phyloP scores from a whole-genome alignment of 2,797 vertebrate genomes.

The Alca torda region DNA sequence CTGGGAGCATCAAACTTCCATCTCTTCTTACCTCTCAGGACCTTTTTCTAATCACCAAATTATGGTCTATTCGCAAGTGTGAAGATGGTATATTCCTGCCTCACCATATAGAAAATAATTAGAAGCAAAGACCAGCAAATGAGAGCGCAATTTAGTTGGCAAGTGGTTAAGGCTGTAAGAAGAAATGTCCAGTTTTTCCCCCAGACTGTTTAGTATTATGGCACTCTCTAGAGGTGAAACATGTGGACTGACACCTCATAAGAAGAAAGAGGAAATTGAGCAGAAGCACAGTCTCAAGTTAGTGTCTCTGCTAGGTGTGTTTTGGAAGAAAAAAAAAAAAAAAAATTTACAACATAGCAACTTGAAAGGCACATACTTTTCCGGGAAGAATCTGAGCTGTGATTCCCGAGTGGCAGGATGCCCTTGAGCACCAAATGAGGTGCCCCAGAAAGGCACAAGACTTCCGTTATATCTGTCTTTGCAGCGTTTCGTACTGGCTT shows the following conservation, averaged over 20 bases:
- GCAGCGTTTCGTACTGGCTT: neutral
- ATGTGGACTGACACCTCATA: neutral
- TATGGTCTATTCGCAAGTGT: neutral
- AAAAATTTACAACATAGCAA: neutral
- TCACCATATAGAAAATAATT: neutral
- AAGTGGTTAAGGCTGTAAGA: neutral
- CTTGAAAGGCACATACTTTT: neutral
- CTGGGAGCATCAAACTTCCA: neutral
- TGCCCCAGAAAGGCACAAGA: neutral
- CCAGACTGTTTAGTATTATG: neutral
- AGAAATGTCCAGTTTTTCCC: neutral
- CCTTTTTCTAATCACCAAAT: neutral
- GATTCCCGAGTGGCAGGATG: neutral
- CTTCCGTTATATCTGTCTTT: neutral
- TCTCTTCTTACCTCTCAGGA: neutral
- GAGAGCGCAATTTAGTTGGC: neutral
- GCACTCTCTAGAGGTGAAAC: neutral
- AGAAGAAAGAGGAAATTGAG: neutral
- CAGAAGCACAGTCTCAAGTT: neutral
- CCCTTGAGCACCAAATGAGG: neutral
- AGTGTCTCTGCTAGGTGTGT: neutral
- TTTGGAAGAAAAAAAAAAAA: neutral
- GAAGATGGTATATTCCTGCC: neutral
- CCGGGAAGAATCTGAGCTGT: neutral
- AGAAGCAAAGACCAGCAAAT: neutral